phyloP scores from a whole-genome alignment of 2,888 invertebrate species.

The Tanypteryx hageni region DNA sequence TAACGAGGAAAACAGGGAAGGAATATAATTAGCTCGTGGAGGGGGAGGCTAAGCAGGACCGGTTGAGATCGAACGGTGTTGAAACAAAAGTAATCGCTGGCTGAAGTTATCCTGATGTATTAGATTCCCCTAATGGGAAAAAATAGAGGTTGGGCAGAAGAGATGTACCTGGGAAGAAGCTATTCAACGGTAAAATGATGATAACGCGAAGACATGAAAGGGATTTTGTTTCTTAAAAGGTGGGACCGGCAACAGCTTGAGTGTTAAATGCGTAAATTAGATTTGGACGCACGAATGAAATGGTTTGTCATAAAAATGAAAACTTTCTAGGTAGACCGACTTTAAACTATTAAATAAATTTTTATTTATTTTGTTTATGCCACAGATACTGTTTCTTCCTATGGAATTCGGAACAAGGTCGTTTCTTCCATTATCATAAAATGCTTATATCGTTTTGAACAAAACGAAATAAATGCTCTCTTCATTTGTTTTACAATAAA shows the following conservation, averaged over 20 bases:
- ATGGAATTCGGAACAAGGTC: too few species aligned
- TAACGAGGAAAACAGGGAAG: not conserved
- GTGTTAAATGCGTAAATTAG: slow-evolving; percentile 4
- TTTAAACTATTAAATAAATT: too few species aligned
- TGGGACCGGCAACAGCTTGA: not conserved
- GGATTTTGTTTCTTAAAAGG: not conserved
- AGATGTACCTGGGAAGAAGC: not conserved
- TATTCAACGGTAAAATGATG: not conserved
- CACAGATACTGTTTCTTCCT: too few species aligned
- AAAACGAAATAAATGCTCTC: too few species aligned
- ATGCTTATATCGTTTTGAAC: too few species aligned
- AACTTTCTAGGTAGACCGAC: not conserved
- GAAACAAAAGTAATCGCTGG: not conserved
- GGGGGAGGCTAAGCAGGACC: not conserved
- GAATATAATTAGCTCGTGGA: not conserved
- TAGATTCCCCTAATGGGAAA: not conserved
- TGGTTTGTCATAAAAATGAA: not conserved
- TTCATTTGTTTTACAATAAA: too few species aligned
- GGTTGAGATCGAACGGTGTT: not conserved
- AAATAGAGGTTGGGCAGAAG: not conserved
- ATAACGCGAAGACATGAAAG: not conserved
- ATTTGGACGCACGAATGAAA: not conserved
- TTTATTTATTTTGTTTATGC: too few species aligned
- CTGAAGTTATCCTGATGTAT: not conserved
- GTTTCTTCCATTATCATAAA: too few species aligned